phyloP scores from a whole-genome alignment of 2,113 vertebrate genomes.

The Sprattus sprattus region DNA sequence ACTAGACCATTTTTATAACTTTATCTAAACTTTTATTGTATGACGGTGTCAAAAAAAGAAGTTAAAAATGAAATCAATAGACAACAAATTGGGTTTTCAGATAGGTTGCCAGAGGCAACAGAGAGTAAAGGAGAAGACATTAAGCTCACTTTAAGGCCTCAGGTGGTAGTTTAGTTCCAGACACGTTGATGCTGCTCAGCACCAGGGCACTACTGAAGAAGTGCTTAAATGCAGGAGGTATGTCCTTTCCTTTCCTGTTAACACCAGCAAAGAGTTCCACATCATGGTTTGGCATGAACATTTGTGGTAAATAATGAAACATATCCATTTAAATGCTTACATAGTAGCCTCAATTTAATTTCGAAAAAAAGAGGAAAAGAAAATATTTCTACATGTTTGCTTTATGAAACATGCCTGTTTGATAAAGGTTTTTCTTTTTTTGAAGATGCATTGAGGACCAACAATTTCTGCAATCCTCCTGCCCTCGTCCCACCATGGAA shows the following conservation, averaged over 20 bases:
- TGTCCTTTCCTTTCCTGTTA: slow-evolving; percentile 90
- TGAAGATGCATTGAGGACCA: not conserved
- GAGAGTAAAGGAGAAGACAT: not conserved
- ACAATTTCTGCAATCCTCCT: not conserved
- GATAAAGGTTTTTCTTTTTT: not conserved
- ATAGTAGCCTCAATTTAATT: not conserved
- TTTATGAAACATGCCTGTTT: not conserved
- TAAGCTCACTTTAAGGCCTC: slow-evolving; percentile 91
- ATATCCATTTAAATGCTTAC: not conserved
- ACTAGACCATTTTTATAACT: not conserved
- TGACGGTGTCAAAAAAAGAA: no score
- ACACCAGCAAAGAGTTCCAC: slow-evolving; percentile 35
- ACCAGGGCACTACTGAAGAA: slow-evolving; percentile 93
- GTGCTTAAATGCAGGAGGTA: slow-evolving; percentile 90
- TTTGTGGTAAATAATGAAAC: not conserved
- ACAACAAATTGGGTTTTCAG: not conserved
- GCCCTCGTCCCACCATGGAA: not conserved
- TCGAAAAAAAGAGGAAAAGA: not conserved
- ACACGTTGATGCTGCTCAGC: slow-evolving; percentile 88
- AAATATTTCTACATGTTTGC: not conserved
- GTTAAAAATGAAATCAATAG: not conserved
- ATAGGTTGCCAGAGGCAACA: not conserved
- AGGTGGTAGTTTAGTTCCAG: slow-evolving; percentile 91
- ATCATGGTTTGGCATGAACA: no score
- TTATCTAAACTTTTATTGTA: not conserved